Conservation (phyloP, 2,113 vertebrate genomes). For the Mesocricetus auratus region DNA sequence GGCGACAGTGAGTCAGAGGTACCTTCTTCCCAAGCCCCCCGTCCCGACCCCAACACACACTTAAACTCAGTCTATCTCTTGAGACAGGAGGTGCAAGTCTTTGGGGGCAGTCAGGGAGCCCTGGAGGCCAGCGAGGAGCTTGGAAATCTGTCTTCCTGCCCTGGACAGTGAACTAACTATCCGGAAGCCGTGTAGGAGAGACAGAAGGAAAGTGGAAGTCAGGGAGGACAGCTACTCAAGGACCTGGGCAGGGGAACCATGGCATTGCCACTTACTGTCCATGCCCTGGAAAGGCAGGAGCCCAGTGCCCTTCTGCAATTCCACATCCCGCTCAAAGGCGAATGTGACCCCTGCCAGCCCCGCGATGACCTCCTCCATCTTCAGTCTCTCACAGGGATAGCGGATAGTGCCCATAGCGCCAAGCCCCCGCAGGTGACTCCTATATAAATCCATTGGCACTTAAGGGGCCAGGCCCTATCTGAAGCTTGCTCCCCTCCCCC, state of each 20-base stretch:
- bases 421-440: slow-evolving; percentile 31
- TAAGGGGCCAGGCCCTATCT: neutral
- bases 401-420: too few relatives aligned
- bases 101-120: neutral
- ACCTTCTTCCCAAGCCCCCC: too few relatives aligned
- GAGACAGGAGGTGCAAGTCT: neutral
- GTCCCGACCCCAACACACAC: neutral
- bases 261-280: slow-evolving; percentile 77
- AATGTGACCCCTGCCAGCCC: slow-evolving; percentile 74
- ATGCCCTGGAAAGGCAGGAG: slow-evolving; percentile 71
- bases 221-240: neutral
- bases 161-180: neutral
- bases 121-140: rapidly evolving
- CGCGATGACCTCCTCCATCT: slow-evolving; percentile 80
- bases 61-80: neutral
- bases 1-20: neutral
- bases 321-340: slow-evolving; percentile 68
- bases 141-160: neutral
- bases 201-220: neutral
- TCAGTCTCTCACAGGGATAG: rapidly evolving
- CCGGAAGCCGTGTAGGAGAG: neutral
- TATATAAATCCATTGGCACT: neutral
- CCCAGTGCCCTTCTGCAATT: slow-evolving; percentile 59
- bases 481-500: too few relatives aligned
- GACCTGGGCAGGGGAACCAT: neutral